phyloP scores from a whole-genome alignment of 2,797 vertebrate species.

The Masticophis lateralis region DNA sequence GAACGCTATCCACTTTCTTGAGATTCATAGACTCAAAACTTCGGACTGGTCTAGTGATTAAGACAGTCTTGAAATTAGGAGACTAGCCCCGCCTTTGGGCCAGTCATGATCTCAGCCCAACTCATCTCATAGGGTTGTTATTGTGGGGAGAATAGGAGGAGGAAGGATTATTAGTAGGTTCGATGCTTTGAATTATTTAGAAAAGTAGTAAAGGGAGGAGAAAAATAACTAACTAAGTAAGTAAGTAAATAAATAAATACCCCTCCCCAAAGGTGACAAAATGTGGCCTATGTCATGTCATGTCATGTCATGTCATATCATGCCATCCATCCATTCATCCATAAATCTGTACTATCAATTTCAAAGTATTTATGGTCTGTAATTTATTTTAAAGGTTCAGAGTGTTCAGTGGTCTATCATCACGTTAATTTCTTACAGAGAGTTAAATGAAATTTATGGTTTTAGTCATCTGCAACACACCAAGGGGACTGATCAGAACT shows the following conservation, averaged over 20 bases:
- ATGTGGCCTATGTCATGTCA: neutral
- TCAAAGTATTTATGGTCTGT: neutral
- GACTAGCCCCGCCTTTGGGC: neutral
- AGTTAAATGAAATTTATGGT: neutral
- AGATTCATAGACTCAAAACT: neutral
- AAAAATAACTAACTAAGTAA: neutral
- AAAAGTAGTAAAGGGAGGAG: neutral
- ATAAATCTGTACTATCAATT: neutral
- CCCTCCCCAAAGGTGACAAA: neutral
- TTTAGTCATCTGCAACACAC: neutral
- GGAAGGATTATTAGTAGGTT: neutral
- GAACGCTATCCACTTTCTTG: neutral
- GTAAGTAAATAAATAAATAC: neutral
- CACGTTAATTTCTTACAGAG: neutral
- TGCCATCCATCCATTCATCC: neutral
- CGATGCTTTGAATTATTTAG: neutral
- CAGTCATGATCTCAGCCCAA: neutral
- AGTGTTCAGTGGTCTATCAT: neutral
- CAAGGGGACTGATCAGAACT: neutral
- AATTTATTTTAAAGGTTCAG: neutral
- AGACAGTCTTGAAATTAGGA: neutral
- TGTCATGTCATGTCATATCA: neutral
- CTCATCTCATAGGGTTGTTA: neutral
- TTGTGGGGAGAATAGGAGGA: neutral
- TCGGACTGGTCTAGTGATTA: neutral